These are phyloP conservation scores for Sipha maydis DNA, from an alignment of 2,888 invertebrate genomes.

Conservation along the genomic window DNA sequence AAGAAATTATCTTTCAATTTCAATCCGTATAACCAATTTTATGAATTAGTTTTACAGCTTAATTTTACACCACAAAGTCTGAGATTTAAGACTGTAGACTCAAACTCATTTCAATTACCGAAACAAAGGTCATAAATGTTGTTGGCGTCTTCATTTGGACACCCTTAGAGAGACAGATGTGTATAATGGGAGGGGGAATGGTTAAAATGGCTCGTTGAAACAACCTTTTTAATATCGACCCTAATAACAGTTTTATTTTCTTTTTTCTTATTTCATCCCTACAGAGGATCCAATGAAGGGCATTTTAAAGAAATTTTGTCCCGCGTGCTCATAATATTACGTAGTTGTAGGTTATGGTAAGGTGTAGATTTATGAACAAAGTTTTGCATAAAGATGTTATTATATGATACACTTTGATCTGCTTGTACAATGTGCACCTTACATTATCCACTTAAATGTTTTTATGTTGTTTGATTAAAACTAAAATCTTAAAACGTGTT, in stretches of 20 bases:
- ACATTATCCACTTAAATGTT: conserved; percentile 12
- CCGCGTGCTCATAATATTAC: conserved; percentile 24
- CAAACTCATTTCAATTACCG: conserved; percentile 52
- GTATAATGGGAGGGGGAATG: conserved; percentile 47
- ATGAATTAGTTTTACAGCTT: neutral
- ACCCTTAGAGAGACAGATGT: conserved; percentile 49
- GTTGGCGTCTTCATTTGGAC: conserved; percentile 51
- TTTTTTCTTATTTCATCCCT: conserved; percentile 21
- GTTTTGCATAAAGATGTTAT: conserved; percentile 53
- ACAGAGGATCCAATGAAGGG: neutral
- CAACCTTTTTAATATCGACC: conserved; percentile 61
- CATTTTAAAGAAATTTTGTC: conserved; percentile 37
- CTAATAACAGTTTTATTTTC: conserved; percentile 55
- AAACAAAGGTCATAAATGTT: conserved; percentile 57
- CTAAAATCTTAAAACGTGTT: neutral
- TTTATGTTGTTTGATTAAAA: neutral
- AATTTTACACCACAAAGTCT: conserved; percentile 1
- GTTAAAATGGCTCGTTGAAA: conserved; percentile 30
- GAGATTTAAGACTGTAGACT: conserved; percentile 41
- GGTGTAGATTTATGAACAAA: conserved; percentile 49
- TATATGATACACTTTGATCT: conserved; percentile 35
- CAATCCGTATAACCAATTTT: conserved; percentile 7
- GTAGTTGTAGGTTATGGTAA: neutral
- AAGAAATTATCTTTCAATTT: conserved; percentile 12
- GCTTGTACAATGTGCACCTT: conserved; percentile 2